Evolutionary conservation across 1,140 invertebrate genomes (phyloP).

Genomic region (Antheraea mylitta): DNA sequence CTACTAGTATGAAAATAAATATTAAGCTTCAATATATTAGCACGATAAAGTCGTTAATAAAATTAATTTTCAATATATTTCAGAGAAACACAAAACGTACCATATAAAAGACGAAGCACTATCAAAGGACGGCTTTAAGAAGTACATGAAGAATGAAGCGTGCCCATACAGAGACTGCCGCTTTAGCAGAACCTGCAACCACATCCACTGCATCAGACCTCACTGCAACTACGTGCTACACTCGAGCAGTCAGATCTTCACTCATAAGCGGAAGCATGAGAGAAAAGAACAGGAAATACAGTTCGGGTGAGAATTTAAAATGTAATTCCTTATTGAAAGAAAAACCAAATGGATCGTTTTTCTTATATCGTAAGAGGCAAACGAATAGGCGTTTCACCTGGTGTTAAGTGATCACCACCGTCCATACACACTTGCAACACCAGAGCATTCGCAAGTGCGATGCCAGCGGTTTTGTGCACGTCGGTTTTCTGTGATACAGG

Average conservation of each 20-base stretch:
- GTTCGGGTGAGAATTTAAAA: slow-evolving; percentile 58
- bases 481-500: too few species aligned
- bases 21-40: too few species aligned
- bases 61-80: slow-evolving; percentile 5
- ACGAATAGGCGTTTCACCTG: too few species aligned
- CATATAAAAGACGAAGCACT: slow-evolving; percentile 98
- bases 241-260: slow-evolving; percentile 97
- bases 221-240: slow-evolving; percentile 98
- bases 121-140: slow-evolving; percentile 97
- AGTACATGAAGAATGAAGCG: slow-evolving; percentile 98
- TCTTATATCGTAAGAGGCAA: too few species aligned
- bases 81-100: slow-evolving; percentile 99
- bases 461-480: too few species aligned
- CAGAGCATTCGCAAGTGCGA: too few species aligned
- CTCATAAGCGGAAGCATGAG: slow-evolving; percentile 98
- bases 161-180: slow-evolving; percentile 95
- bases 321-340: background rate
- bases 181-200: slow-evolving; percentile 97
- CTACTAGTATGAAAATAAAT: too few species aligned
- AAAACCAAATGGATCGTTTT: too few species aligned
- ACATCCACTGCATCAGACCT: slow-evolving; percentile 98
- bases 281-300: slow-evolving; percentile 90
- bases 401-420: too few species aligned
- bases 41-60: too few species aligned
- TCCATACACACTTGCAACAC: too few species aligned